A percentile compares a stretch with the other conserved stretches of the same genome.
phyloP scores from a whole-genome alignment of 1,140 invertebrate genomes.

The Diplogasteroides magnus region DNA sequence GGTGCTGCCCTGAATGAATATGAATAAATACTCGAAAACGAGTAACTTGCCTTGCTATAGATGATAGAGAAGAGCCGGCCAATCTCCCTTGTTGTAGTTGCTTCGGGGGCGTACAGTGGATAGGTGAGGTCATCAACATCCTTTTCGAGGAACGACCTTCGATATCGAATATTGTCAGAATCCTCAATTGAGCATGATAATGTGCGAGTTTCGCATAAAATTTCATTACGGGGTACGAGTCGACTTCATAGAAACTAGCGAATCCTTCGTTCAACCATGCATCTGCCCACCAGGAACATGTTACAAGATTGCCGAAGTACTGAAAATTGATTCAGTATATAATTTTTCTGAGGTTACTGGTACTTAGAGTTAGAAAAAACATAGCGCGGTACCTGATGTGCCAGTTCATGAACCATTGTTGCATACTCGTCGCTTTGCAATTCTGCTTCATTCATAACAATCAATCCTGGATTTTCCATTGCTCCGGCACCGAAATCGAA shows the following conservation, averaged over 20 bases:
- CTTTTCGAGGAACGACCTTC: too few species aligned
- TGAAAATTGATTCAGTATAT: not conserved
- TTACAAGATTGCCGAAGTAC: not conserved
- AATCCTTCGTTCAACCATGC: not conserved
- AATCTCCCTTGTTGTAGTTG: too few species aligned
- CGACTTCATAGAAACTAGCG: not conserved
- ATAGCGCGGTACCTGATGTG: not conserved
- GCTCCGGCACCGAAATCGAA: not conserved
- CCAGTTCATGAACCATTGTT: not conserved
- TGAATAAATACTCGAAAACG: too few species aligned
- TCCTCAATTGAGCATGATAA: too few species aligned
- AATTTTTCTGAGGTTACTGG: not conserved
- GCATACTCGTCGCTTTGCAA: not conserved
- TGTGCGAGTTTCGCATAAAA: too few species aligned
- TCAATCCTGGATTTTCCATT: not conserved
- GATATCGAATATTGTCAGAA: too few species aligned
- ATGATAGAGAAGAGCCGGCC: too few species aligned
- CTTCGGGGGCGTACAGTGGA: too few species aligned
- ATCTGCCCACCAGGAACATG: not conserved
- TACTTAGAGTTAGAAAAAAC: not conserved
- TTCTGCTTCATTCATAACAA: not conserved
- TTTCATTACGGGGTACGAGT: too few species aligned
- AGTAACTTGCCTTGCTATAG: too few species aligned
- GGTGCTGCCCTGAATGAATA: too few species aligned
- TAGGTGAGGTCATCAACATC: too few species aligned